Evolutionary conservation across 2,113 vertebrate genomes (phyloP).

Genomic region (Cynopterus brachyotis): DNA sequence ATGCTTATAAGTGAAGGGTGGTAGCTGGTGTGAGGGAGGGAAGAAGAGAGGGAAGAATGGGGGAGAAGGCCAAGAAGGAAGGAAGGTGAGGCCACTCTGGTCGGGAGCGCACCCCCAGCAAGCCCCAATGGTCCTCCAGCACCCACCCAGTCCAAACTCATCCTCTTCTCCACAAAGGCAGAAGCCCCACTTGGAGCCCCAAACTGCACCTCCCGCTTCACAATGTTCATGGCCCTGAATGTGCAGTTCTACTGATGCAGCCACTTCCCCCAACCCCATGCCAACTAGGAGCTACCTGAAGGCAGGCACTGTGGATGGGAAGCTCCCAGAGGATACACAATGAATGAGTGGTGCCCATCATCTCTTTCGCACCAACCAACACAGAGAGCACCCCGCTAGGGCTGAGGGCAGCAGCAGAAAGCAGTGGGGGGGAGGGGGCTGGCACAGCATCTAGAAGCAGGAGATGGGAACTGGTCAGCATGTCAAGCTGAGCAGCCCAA

Average conservation of each 20-base stretch:
- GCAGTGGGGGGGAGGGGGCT: background rate
- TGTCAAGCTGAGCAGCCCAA: background rate
- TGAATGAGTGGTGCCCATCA: background rate
- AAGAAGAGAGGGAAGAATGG: background rate
- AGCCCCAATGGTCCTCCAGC: background rate
- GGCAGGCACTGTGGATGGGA: background rate
- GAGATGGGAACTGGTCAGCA: background rate
- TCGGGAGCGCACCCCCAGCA: background rate
- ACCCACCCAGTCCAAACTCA: fast-evolving
- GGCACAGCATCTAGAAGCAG: fast-evolving
- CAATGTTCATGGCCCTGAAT: fast-evolving
- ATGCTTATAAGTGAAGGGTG: background rate
- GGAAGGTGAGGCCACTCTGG: background rate
- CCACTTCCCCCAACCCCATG: background rate
- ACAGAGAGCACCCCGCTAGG: background rate
- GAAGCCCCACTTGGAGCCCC: background rate
- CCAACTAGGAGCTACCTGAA: background rate
- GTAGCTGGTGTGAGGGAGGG: background rate
- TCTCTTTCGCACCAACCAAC: background rate
- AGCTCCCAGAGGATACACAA: background rate
- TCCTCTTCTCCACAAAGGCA: background rate
- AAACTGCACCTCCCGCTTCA: fast-evolving
- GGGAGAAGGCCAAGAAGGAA: background rate
- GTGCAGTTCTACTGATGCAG: fast-evolving
- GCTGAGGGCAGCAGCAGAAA: background rate